A percentile compares a stretch with the other conserved stretches of the same genome.
Evolutionary conservation across 2,797 vertebrate genomes (phyloP).

Genomic region (Pterois miles): DNA sequence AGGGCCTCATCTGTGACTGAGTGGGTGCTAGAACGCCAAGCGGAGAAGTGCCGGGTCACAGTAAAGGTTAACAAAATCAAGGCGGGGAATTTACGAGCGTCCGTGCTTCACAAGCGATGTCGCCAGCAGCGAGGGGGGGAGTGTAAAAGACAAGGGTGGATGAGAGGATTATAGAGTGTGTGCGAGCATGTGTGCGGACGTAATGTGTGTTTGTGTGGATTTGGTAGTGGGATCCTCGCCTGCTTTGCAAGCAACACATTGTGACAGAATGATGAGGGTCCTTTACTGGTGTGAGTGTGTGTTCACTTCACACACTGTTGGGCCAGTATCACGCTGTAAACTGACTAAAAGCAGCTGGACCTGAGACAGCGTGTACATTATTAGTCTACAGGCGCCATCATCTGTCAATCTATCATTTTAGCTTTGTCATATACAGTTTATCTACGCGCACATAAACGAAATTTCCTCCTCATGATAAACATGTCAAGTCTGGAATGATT

Average conservation of each 20-base stretch:
- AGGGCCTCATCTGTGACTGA: slow-evolving; percentile 76
- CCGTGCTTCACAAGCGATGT: slow-evolving; percentile 70
- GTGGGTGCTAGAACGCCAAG: slow-evolving; percentile 76
- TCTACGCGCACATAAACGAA: background rate
- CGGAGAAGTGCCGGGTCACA: slow-evolving; percentile 77
- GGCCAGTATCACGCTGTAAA: slow-evolving; percentile 35
- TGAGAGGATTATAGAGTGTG: slow-evolving; percentile 69
- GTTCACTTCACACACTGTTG: slow-evolving; percentile 58
- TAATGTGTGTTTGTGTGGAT: slow-evolving; percentile 53
- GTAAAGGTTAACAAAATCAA: slow-evolving; percentile 83
- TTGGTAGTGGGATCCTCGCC: slow-evolving; percentile 52
- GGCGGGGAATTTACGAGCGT: slow-evolving; percentile 81
- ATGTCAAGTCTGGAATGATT: background rate
- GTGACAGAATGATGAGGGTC: slow-evolving; percentile 67
- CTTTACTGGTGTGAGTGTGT: slow-evolving; percentile 49
- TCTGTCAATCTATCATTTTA: slow-evolving; percentile 7
- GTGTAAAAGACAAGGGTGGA: slow-evolving; percentile 70
- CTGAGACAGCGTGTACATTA: slow-evolving; percentile 1
- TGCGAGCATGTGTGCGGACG: slow-evolving; percentile 37
- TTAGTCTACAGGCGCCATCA: background rate
- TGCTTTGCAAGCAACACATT: slow-evolving; percentile 63
- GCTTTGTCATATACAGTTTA: slow-evolving; percentile 5
- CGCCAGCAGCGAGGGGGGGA: slow-evolving; percentile 48
- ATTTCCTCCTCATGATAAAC: background rate
- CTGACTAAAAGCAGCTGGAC: slow-evolving; percentile 42